These are phyloP conservation scores for Sminthurides bifidus DNA, from an alignment of 1,140 invertebrate species.

Conservation along the genomic window DNA sequence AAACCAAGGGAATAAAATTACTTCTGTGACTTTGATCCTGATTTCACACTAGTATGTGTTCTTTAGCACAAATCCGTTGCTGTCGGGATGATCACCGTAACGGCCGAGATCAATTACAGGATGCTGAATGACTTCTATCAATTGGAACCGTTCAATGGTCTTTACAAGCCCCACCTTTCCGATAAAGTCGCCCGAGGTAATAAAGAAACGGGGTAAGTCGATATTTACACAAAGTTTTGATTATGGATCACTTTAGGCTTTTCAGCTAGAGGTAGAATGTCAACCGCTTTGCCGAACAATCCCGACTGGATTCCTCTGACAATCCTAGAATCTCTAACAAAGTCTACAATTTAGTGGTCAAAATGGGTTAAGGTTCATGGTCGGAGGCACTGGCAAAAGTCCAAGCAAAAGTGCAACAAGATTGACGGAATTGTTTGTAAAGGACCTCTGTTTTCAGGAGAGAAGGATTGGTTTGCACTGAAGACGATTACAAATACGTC, in stretches of 20 bases:
- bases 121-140: slow-evolving; percentile 53
- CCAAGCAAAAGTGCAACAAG: no score
- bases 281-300: no score
- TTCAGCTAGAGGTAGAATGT: no score
- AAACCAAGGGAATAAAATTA: background rate
- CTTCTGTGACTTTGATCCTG: background rate
- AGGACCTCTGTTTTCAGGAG: background rate
- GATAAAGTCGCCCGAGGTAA: slow-evolving; percentile 11
- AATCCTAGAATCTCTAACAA: no score
- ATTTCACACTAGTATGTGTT: background rate
- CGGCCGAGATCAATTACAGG: slow-evolving; percentile 48
- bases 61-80: slow-evolving; percentile 42
- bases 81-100: slow-evolving; percentile 51
- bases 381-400: no score
- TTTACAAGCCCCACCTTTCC: slow-evolving; percentile 39
- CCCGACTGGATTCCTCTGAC: no score
- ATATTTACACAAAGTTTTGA: no score
- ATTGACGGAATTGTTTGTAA: no score
- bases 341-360: no score
- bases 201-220: background rate
- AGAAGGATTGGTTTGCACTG: background rate
- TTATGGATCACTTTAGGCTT: no score
- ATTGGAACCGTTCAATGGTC: slow-evolving; percentile 49
- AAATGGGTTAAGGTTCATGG: no score
- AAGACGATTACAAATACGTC: background rate